Conservation (phyloP, 2,113 vertebrate species). For the Pycnonotus jocosus region DNA sequence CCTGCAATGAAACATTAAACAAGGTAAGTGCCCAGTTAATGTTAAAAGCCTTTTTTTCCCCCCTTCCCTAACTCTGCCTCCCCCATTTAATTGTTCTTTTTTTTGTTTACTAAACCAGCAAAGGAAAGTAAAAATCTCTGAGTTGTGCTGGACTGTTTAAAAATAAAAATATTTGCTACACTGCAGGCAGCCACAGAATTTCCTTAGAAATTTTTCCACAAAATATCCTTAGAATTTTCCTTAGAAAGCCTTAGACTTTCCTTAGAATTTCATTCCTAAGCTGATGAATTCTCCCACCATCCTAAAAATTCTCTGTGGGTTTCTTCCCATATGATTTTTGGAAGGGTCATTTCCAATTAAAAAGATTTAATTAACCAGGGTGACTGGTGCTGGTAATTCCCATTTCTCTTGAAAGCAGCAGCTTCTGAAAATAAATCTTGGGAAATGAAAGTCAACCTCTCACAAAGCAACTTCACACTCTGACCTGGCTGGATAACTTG, state of each 20-base stretch:
- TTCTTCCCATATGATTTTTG: background rate
- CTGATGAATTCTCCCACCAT: background rate
- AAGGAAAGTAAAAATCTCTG: background rate
- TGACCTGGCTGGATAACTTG: background rate
- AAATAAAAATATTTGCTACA: background rate
- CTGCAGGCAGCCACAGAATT: background rate
- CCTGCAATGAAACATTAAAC: slow-evolving; percentile 67
- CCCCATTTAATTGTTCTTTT: background rate
- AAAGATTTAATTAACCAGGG: background rate
- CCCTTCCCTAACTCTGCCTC: background rate
- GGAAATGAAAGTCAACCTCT: background rate
- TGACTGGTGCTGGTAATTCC: background rate
- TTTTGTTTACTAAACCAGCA: background rate
- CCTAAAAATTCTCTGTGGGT: background rate
- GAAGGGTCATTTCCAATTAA: slow-evolving; percentile 21
- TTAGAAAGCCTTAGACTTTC: too few relatives aligned
- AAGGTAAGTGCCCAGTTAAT: background rate
- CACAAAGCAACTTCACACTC: background rate
- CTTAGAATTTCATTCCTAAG: too few relatives aligned
- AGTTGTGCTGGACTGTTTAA: background rate
- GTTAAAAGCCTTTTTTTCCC: background rate
- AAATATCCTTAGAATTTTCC: too few relatives aligned
- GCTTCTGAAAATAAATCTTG: background rate
- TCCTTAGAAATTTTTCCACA: too few relatives aligned
- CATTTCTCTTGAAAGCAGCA: background rate